Evolutionary conservation across 2,113 vertebrate genomes (phyloP), one percentile per base, ranked within the genome.

Genomic region (Monopterus albus): DNA sequence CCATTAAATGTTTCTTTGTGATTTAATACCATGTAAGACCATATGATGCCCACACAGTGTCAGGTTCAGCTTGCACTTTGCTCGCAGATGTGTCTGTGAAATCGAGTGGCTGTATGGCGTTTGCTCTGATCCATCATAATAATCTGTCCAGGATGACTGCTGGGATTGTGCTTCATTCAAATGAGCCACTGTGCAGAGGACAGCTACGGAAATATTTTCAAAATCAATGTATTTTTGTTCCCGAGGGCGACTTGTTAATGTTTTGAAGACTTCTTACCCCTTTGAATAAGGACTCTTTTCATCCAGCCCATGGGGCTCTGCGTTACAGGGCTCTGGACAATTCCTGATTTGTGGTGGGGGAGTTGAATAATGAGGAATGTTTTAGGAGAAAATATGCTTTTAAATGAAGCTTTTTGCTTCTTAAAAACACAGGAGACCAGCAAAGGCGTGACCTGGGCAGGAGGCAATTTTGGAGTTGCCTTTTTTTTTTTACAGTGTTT

Each of bases 221-320:
- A 80, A 88, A 87, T 90, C 75, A 78, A 84, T 75, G 77, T 78
- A 60, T 87, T 91, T 88, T 90, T 89, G n/a, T n/a, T n/a, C n/a
- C 89, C 82, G 88, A 83, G 70, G 67, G 80, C 29, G 75, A 86
- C 81, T 84, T 86, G 88, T 77, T 89, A 84, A 91, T 93, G 88
- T 92, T 92, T 90, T 87, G 76, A 83, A 88, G 88, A 91, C 84
- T 88, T 91, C 88, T 87, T 56, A 53, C 91, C 91, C 74, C 88
- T 91, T 83, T 85, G 87, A 90, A 92, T 88, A 89, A 89, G 76
- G 74, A 85, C 84, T 68, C 83, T 91, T 92, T 96, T 95, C 92
- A 91, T 85, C 81, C 91, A 88, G 90, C 87, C 89, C 86, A 78
- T 84, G 95, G 95, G 94, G 63, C 73, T 95, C 92, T 91, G 80